Conservation (phyloP, 2,888 invertebrate species). For the Taphrorychus bicolor region DNA sequence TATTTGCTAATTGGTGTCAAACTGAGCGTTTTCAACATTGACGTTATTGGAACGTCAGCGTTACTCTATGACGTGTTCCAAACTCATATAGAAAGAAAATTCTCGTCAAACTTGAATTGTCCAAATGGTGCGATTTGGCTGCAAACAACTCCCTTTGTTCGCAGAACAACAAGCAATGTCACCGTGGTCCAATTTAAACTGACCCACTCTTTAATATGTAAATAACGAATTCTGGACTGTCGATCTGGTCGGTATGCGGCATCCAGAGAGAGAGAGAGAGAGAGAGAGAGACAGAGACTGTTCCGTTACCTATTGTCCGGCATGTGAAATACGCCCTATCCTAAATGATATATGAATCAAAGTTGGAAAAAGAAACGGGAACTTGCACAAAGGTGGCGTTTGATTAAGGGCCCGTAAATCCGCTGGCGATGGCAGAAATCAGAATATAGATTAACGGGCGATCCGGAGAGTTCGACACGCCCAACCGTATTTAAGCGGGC, state of each 20-base stretch:
- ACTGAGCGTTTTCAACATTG: no score
- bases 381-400: slow-evolving; percentile 42
- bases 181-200: neutral
- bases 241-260: no score
- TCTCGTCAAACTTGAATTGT: no score
- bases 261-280: no score
- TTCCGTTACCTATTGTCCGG: slow-evolving; percentile 6
- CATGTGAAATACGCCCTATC: neutral
- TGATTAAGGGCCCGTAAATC: slow-evolving; percentile 42
- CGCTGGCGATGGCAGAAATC: slow-evolving; percentile 43
- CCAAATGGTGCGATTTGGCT: neutral
- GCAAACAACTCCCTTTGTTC: neutral
- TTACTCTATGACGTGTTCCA: no score
- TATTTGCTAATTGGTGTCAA: no score
- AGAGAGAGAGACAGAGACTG: neutral
- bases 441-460: slow-evolving; percentile 43
- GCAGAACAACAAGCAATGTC: no score
- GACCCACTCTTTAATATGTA: neutral
- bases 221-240: neutral
- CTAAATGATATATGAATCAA: slow-evolving; percentile 36
- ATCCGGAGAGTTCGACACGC: slow-evolving; percentile 29
- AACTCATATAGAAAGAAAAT: no score
- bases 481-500: slow-evolving; percentile 36
- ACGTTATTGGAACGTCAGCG: no score
- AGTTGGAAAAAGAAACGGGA: slow-evolving; percentile 36